Conservation (phyloP, 2,797 vertebrate species). For the Heteromormyrus szaboi region DNA sequence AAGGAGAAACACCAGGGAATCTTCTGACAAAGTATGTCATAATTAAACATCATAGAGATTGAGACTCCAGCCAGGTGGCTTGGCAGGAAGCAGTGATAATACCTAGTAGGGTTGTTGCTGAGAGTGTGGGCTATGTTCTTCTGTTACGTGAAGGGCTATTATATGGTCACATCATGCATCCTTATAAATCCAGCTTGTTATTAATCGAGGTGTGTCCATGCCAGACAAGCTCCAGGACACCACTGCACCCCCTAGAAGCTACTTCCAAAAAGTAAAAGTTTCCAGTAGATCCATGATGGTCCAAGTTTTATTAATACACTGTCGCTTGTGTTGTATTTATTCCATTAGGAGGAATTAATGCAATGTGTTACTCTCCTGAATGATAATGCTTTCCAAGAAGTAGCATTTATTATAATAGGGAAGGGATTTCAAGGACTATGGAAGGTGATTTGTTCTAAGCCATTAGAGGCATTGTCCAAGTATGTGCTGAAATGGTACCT, state of each 20-base stretch:
- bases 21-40: background rate
- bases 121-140: background rate
- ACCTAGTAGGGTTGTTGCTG: background rate
- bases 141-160: background rate
- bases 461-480: background rate
- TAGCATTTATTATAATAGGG: background rate
- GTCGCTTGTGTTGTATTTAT: background rate
- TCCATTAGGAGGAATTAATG: background rate
- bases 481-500: background rate
- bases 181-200: background rate
- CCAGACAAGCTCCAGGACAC: background rate
- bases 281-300: background rate
- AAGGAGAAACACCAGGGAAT: background rate
- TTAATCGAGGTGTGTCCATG: background rate
- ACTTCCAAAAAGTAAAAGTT: background rate
- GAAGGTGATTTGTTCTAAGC: background rate
- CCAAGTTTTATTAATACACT: background rate
- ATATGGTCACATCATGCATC: background rate
- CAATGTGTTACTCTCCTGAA: background rate
- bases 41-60: background rate
- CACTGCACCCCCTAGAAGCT: background rate
- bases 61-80: background rate
- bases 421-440: background rate
- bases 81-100: background rate
- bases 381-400: background rate